Evolutionary conservation across 2,797 vertebrate genomes (phyloP), one percentile per base, ranked within the genome.

Genomic region (Anableps anableps): DNA sequence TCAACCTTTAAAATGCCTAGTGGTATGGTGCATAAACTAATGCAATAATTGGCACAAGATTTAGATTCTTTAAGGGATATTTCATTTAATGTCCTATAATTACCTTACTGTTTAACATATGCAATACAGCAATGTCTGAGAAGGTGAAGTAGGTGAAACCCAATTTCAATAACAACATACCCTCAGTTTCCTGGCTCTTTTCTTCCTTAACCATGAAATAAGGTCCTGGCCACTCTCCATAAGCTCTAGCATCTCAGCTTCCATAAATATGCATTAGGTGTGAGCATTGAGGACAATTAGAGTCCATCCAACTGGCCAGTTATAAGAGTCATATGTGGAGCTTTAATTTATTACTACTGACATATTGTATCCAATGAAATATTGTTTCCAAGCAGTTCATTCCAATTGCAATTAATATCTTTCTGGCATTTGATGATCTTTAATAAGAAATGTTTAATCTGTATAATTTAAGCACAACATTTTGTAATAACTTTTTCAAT

Each of bases 61-160:
- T 85, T 81, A 58, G 29, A 43, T 55, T 51, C 64, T 87, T 82
- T 84, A 58, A 79, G 84, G 83, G 53, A 58, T 72, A 50, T 78
- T 78, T 71, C 71, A 68, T 11, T 43, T 43, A 26, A 41, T 43
- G n/a, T 70, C 23, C 43, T 23, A n/a, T n/a, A 41, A 70, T 21
- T 64, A 36, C 7, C 8, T 36, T 2, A 16, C 36, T 68, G 23
- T 43, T 26, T 26, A 41, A 8, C 26, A 10, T 55, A 26, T 21
- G n/a, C 23, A 55, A 10, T 23, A 55, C 53, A 55, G 31, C 5
- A n/a, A 43, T 70, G 11, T 26, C 11, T 16, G 23, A 43, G 11
- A 70, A 26, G 66, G 36, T 68, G 5, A 68, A 41, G 64, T 13
- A 38, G 1, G 64, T 38, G 36, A 68, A 68, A 41, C 64, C 23